Conservation (phyloP, 2,113 vertebrate species). For the Pleuronectes platessa region DNA sequence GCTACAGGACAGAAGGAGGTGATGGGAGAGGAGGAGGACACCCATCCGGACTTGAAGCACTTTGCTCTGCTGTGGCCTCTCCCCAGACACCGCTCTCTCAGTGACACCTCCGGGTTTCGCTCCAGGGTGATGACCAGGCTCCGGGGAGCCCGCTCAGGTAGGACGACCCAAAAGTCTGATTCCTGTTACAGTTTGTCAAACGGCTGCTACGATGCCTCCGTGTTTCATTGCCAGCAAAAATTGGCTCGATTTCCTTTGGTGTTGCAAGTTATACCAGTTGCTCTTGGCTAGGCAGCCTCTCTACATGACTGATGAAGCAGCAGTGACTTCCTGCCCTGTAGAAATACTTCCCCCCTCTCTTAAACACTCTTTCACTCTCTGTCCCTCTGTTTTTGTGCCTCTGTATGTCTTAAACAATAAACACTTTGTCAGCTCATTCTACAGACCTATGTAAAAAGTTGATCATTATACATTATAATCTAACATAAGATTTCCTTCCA, state of each 20-base stretch:
- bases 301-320: constrained; percentile 16
- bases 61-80: constrained; percentile 51
- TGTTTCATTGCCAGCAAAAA: not conserved
- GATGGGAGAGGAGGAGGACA: constrained; percentile 72
- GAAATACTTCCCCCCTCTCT: not conserved
- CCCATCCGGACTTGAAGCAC: constrained; percentile 36
- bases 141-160: constrained; percentile 73
- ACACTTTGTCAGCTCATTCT: not conserved
- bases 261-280: not conserved
- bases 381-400: not conserved
- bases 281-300: not conserved
- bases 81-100: constrained; percentile 67
- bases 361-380: accelerated
- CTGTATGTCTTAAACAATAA: not conserved
- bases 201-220: not conserved
- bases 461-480: too few relatives aligned
- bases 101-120: constrained; percentile 73
- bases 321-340: constrained; percentile 35
- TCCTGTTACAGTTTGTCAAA: too few relatives aligned
- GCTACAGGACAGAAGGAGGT: constrained; percentile 14
- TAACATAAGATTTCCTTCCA: too few relatives aligned
- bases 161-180: not conserved
- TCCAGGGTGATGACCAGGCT: constrained; percentile 65
- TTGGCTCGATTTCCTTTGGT: not conserved
- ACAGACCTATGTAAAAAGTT: too few relatives aligned